Base-by-base conservation (phyloP, 2,797 vertebrate genomes). In the Falco novaeseelandiae region DNA sequence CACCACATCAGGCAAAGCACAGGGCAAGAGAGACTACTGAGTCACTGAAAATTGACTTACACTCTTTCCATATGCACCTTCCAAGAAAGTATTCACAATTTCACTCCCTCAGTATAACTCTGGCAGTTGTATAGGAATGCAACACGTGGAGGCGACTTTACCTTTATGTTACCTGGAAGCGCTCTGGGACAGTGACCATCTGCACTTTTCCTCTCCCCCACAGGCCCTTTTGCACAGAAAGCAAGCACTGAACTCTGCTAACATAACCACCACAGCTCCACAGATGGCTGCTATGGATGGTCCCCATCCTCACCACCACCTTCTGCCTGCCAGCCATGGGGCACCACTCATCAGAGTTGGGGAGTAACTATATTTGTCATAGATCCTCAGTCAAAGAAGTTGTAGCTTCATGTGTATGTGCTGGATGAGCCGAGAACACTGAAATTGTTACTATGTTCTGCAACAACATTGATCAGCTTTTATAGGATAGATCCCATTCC, bases 71-170 rank as follows among this genome's bases (percentile, higher is more conserved):
- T 8, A 17, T 2, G 30, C 38, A 30, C 10, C 21, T 89, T 51
- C 26, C 58, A 55, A 18, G 21, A 82, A 65, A 21, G 42, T 42
- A 79, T 66, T 51, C 72, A 34, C n/a, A 38, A 5, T 27, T 65
- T n/a, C 8, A 16, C 55, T n/a, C 44, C 12, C 54, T 20, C 34
- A 16, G 18, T 15, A 2, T 12, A 81, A 38, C 8, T 21, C 30
- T 17, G 15, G 32, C 19, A 42, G 72, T 2, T 0, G 0, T 23
- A 3, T 1, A 49, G 80, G 63, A 80, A 15, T 46, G 54, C 29
- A 30, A 3, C 0, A 1, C 2, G 3, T 10, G 23, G 10, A 49
- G 27, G 27, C 3, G 5, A 5, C 46, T 36, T 34, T 22, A 58
- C 21, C 19, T 10, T 29, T 8, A 20, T 0, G 0, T 15, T 36